phyloP scores from a whole-genome alignment of 1,140 invertebrate genomes.

The Heliconius melpomene region DNA sequence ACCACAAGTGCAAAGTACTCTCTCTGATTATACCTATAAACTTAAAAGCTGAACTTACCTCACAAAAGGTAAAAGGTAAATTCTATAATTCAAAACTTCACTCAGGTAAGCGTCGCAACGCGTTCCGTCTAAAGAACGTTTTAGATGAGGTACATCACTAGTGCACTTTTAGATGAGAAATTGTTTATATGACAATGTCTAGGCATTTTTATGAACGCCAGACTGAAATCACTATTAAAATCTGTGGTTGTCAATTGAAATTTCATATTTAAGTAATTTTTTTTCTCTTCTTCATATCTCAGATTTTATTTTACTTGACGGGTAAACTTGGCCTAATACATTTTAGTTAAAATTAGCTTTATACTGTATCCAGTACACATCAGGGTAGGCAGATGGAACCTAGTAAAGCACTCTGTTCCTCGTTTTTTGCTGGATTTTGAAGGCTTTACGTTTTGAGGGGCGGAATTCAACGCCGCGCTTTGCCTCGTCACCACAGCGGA shows the following conservation, averaged over 20 bases:
- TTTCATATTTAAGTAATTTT: no score
- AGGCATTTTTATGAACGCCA: not conserved
- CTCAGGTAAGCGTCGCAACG: not conserved
- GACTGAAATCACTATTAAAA: not conserved
- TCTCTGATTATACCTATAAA: constrained; percentile 6
- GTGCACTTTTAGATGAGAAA: not conserved
- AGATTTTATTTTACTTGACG: no score
- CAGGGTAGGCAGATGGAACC: no score
- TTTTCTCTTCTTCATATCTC: no score
- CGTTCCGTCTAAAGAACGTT: not conserved
- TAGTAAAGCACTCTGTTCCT: no score
- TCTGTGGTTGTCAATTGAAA: no score
- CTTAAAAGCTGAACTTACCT: constrained; percentile 2
- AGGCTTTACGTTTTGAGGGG: no score
- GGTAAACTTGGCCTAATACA: not conserved
- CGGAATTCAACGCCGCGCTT: no score
- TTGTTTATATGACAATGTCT: not conserved
- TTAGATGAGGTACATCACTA: not conserved
- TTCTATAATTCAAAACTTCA: constrained; percentile 2
- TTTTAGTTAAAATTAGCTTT: not conserved
- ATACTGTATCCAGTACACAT: no score
- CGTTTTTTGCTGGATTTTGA: no score
- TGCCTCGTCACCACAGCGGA: no score
- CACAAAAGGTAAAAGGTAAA: constrained; percentile 8
- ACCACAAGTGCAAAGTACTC: not conserved